Base-by-base conservation (phyloP, 1,140 invertebrate genomes). In the Drosophila burlai region DNA sequence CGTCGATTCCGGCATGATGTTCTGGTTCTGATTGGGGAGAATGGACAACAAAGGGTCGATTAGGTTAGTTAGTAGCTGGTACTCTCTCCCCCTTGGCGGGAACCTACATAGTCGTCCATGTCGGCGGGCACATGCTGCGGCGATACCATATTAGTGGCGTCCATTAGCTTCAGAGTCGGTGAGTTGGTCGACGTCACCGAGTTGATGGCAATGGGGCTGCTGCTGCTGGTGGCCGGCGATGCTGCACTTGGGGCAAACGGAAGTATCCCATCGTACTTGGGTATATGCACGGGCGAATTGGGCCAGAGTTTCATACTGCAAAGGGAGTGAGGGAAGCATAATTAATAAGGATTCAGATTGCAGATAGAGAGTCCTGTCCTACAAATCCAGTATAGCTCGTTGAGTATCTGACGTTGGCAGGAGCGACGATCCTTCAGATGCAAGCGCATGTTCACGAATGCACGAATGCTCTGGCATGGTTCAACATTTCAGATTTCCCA, bases 1-100 rank as follows among this genome's bases (percentile, higher is more conserved):
- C 26, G 95, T 95, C 4, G 96, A 95, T 45, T 96, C 95, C 38
- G 91, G 91, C 79, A 91, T 91, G 36, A 92, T 92, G 42, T 52
- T 95, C 93, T 15, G 86, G 64, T 64, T 80, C 82, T 91, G 58
- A 42, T 55, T 16, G 8, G n/a, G 49, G 18, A 24, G 29, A 54
- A 62, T 50, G 76, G 29, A 71, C 52, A 62, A 24, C 49, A 49
- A 24, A 58, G 42, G 24, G 13, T 29, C 4, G 24, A n/a, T 52
- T 46, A 50, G 42, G n/a, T 73, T 58, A 49, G 43, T 80, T 58
- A 46, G 8, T 38, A 55, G 4, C 1, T 38, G 15, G 24, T 36
- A 55, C 54, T 38, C 15, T 24, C 31, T 7, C 31, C n/a, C n/a
- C 59, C 55, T 26, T 63, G 26, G 40, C 24, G 36, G 47, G 47